Conservation (phyloP, 2,797 vertebrate species). For the Cossypha polioptera region DNA sequence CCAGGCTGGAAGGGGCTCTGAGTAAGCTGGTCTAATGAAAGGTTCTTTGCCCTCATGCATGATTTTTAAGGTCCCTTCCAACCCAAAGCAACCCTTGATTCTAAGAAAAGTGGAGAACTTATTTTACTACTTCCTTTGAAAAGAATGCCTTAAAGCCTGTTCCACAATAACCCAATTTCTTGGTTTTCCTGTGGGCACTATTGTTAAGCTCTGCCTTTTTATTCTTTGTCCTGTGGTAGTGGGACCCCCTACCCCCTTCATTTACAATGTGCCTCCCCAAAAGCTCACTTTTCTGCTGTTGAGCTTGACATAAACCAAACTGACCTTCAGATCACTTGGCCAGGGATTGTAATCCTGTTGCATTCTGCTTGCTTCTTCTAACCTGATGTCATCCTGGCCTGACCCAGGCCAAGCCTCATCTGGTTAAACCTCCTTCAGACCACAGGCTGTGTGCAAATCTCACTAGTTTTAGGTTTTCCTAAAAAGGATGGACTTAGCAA, state of each 20-base stretch:
- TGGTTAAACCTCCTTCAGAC: conserved; percentile 1
- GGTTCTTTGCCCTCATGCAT: not conserved
- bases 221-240: not conserved
- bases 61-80: not conserved
- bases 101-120: not conserved
- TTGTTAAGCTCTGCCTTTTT: not conserved
- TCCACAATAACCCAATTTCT: not conserved
- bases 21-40: not conserved
- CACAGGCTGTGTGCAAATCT: not conserved
- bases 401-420: not conserved
- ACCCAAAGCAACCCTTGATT: not conserved
- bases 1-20: not conserved
- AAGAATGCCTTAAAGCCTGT: not conserved
- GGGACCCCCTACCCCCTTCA: not conserved
- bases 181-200: not conserved
- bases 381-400: not conserved
- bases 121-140: not conserved
- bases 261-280: not conserved
- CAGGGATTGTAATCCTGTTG: not conserved
- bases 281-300: not conserved
- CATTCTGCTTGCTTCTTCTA: not conserved
- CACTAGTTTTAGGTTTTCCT: not conserved
- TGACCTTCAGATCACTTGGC: not conserved
- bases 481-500: conserved; percentile 3
- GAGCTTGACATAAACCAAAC: not conserved